Percentiles rank a stretch among this genome's conserved stretches.
Conservation (phyloP, 2,113 vertebrate species). For the Hucho hucho region DNA sequence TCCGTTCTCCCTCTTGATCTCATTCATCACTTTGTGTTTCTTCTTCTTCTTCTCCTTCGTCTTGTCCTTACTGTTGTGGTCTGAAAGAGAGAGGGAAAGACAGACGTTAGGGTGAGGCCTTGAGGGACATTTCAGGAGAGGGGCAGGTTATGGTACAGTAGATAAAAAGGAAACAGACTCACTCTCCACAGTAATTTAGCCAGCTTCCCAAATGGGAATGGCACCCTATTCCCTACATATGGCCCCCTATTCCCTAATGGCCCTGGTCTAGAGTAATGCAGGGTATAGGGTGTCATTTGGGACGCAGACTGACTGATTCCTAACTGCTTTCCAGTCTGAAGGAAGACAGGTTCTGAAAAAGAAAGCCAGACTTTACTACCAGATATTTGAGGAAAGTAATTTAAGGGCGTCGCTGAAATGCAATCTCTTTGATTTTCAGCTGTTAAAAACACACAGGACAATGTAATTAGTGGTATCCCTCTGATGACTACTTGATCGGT, state of each 20-base stretch:
- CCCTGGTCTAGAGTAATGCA: too few species aligned
- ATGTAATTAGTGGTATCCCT: neutral
- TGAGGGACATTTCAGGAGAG: neutral
- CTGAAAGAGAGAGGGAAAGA: neutral
- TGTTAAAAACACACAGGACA: neutral
- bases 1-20: slow-evolving; percentile 95
- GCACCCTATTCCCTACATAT: too few species aligned
- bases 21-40: slow-evolving; percentile 89
- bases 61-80: slow-evolving; percentile 65
- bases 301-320: too few species aligned
- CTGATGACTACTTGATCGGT: too few species aligned
- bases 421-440: neutral
- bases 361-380: too few species aligned
- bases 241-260: too few species aligned
- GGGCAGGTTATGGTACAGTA: neutral
- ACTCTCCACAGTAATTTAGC: neutral
- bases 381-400: neutral
- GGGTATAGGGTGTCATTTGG: too few species aligned
- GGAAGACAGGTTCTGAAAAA: too few species aligned
- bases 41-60: slow-evolving; percentile 87
- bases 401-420: neutral
- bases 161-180: neutral
- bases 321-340: too few species aligned
- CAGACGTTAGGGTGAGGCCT: neutral
- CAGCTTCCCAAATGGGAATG: too few species aligned